Evolutionary conservation across 2,888 invertebrate species (phyloP), one percentile per base, ranked within the genome.

Genomic region (Chironomus tentans): DNA sequence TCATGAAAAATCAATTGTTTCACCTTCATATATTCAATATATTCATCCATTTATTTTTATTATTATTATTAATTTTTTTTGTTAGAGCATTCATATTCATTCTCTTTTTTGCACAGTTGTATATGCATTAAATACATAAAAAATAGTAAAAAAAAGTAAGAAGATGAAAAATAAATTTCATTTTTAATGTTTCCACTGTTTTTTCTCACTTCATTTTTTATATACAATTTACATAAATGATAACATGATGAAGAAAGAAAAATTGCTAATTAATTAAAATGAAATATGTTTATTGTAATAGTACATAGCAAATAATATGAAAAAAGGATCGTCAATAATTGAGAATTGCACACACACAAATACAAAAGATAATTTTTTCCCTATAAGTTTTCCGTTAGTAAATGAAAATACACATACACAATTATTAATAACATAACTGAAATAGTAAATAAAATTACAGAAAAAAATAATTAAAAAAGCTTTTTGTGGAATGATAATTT

Each of bases 1-100:
- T 24, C 22, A 65, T 21, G 24, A 65, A 65, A 56, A 56, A 65
- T 65, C 65, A 21, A 28, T 69, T 68, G 48, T 68, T 47, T 76
- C 61, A 48, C 28, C 22, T 68, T 74, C 65, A 38, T 72, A 15
- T 24, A 65, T 65, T 65, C 18, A 15, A 56, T 18, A 56, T 48
- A 70, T 38, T 18, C 24, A 15, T 70, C 18, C 50, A 70, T 47
- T 38, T 22, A 70, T 65, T 24, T 18, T 56, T 65, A 65, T 21
- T 65, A 65, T 65, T 65, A 24, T 65, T 65, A 24, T 21, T 65
- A 65, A 13, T 65, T 21, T 65, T 24, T 21, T 21, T 13, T 24
- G 65, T 22, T 24, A 65, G 15, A 10, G 56, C 56, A 56, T 18
- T 56, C 10, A 56, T n/a, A 18, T 56, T 18, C 18, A 56, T 56